Evolutionary conservation across 2,113 vertebrate species (phyloP).

Genomic region (Cricetomys ansorgei): DNA sequence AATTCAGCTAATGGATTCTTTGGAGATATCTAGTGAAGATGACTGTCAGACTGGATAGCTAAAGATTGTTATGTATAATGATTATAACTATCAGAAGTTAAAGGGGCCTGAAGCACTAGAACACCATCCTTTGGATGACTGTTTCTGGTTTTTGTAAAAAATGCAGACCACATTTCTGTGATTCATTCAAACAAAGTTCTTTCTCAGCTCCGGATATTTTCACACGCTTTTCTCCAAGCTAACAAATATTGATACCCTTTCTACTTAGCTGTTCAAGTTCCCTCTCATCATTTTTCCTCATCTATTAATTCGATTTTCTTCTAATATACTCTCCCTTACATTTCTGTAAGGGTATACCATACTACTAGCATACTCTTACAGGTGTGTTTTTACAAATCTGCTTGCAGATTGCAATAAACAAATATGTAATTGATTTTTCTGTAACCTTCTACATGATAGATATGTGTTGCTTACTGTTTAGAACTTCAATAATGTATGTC

Average conservation of each 20-base stretch:
- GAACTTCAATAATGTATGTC: background rate
- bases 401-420: background rate
- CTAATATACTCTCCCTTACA: background rate
- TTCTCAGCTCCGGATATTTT: background rate
- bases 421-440: background rate
- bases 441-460: background rate
- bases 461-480: background rate
- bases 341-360: background rate
- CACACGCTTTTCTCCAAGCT: background rate
- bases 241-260: background rate
- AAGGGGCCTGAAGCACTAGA: background rate
- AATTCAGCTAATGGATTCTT: constrained; percentile 60
- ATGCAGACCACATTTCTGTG: background rate
- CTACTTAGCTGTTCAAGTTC: background rate
- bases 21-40: background rate
- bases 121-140: background rate
- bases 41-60: constrained; percentile 40
- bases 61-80: background rate
- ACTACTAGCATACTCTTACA: background rate
- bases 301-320: background rate
- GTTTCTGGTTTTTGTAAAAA: background rate
- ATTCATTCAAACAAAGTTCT: background rate
- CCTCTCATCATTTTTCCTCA: background rate
- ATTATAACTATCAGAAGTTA: constrained; percentile 27
- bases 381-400: background rate